Percentiles rank a stretch among this genome's conserved stretches.
These are phyloP conservation scores for Conus betulinus DNA, from an alignment of 1,140 invertebrate species.

Conservation along the genomic window DNA sequence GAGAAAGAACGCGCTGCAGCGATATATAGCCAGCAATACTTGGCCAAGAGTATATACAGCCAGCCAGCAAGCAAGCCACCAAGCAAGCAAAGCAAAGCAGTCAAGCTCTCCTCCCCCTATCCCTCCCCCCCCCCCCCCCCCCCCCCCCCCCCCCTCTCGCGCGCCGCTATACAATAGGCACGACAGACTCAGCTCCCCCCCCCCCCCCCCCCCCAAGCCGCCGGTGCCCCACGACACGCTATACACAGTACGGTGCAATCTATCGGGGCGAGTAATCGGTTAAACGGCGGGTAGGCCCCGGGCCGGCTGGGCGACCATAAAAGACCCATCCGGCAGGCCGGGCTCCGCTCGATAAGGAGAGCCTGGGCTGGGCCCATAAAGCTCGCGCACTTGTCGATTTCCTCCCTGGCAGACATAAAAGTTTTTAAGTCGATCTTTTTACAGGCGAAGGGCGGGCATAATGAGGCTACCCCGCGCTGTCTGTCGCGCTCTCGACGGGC, in stretches of 20 bases:
- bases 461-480: background rate
- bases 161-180: no score
- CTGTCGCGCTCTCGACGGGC: background rate
- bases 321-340: background rate
- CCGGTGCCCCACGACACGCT: no score
- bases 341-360: background rate
- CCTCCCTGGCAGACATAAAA: background rate
- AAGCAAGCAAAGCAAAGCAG: no score
- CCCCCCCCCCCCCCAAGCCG: no score
- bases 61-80: no score
- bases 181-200: no score
- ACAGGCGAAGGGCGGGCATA: background rate
- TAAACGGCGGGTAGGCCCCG: background rate
- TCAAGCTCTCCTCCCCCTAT: no score
- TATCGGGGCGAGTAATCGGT: background rate
- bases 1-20: no score
- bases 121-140: no score
- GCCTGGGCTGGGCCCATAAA: background rate
- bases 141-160: no score
- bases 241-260: background rate
- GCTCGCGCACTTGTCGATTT: constrained; percentile 6
- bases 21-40: no score
- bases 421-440: constrained; percentile 11
- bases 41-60: no score
- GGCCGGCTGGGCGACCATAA: background rate